phyloP scores from a whole-genome alignment of 1,140 invertebrate genomes.

The Diorhabda elongata region DNA sequence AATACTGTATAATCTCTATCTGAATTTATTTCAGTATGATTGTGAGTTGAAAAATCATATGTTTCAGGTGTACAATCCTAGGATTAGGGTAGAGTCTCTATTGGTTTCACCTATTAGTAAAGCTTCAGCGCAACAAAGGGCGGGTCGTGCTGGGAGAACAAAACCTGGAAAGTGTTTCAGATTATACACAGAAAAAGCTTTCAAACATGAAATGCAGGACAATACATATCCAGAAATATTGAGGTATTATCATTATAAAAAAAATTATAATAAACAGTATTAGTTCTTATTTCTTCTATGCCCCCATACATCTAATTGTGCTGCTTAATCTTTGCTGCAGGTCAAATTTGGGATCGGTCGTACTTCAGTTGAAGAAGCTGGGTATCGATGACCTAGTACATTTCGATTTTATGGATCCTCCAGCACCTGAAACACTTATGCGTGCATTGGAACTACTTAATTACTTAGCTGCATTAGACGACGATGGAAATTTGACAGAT shows the following conservation, averaged over 20 bases:
- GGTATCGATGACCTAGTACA: constrained; percentile 99
- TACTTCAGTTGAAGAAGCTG: constrained; percentile 96
- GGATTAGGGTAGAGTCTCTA: constrained; percentile 95
- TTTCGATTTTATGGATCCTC: constrained; percentile 99
- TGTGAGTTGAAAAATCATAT: too few relatives aligned
- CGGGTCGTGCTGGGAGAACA: constrained; percentile 94
- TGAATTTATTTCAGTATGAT: too few relatives aligned
- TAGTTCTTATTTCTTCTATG: background rate
- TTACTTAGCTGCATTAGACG: constrained; percentile 94
- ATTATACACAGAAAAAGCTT: constrained; percentile 98
- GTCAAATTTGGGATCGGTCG: constrained; percentile 94
- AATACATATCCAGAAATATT: constrained; percentile 99
- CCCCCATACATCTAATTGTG: too few relatives aligned
- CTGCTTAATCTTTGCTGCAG: constrained; percentile 3
- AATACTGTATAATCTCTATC: too few relatives aligned
- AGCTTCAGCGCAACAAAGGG: constrained; percentile 97
- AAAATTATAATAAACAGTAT: background rate
- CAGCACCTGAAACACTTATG: constrained; percentile 99
- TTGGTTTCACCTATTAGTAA: constrained; percentile 98
- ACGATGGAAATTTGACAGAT: constrained; percentile 94
- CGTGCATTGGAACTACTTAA: constrained; percentile 95
- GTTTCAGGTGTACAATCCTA: constrained; percentile 83
- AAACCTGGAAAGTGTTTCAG: constrained; percentile 97
- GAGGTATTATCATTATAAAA: constrained; percentile 46
- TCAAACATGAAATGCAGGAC: constrained; percentile 98